Percentiles rank a stretch among this genome's conserved stretches.
phyloP scores from a whole-genome alignment of 2,113 vertebrate species.

The Gambusia holbrooki region DNA sequence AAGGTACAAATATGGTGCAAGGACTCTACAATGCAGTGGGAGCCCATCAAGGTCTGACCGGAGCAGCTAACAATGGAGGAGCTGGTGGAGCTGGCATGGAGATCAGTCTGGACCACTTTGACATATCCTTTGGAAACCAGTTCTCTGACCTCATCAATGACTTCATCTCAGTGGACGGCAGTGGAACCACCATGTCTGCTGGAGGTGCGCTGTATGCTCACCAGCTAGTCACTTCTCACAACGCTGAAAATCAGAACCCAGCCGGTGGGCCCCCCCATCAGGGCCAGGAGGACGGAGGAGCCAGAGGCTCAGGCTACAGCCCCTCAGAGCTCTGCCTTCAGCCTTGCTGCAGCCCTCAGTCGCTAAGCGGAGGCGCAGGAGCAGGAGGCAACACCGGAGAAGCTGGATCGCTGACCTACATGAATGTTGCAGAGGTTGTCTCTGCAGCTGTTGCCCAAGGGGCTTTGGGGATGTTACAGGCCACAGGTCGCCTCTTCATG shows the following conservation, averaged over 20 bases:
- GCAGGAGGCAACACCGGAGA: conserved; percentile 81
- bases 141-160: conserved; percentile 99
- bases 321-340: conserved; percentile 93
- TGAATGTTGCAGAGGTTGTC: conserved; percentile 97
- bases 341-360: conserved; percentile 95
- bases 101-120: conserved; percentile 98
- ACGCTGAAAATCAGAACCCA: conserved; percentile 80
- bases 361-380: conserved; percentile 74
- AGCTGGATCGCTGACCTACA: conserved; percentile 90
- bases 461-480: conserved; percentile 94
- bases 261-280: conserved; percentile 68
- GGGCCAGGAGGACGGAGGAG: conserved; percentile 84
- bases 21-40: conserved; percentile 89
- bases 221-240: conserved; percentile 88
- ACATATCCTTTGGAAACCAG: conserved; percentile 99
- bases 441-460: conserved; percentile 91
- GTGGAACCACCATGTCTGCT: conserved; percentile 81
- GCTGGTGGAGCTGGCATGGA: conserved; percentile 90
- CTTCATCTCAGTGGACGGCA: conserved; percentile 96
- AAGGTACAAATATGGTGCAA: conserved; percentile 89
- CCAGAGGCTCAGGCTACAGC: conserved; percentile 85
- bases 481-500: conserved; percentile 95
- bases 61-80: conserved; percentile 67
- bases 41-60: conserved; percentile 84
- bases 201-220: conserved; percentile 87